Evolutionary conservation across 2,888 invertebrate species (phyloP).

Genomic region (Tetheella fluctuosa): DNA sequence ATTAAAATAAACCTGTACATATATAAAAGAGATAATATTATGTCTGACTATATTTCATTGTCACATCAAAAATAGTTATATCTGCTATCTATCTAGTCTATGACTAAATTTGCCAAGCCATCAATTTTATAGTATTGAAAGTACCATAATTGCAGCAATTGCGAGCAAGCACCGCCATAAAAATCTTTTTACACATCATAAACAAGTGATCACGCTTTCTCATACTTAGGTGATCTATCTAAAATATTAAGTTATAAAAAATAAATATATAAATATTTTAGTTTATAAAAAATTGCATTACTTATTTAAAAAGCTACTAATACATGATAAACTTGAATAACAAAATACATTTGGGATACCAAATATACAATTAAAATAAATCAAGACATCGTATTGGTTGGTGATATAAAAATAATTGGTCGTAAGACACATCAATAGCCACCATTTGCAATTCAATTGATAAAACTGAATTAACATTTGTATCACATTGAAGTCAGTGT

Average conservation of each 20-base stretch:
- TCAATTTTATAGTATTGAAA: not conserved
- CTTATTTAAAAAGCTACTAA: not conserved
- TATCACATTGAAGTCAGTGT: not conserved
- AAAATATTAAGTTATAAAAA: not conserved
- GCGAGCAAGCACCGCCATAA: not conserved
- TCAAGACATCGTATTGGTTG: not conserved
- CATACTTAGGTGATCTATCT: too few relatives aligned
- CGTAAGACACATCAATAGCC: constrained; percentile 6
- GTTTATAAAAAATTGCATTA: too few relatives aligned
- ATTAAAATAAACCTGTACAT: too few relatives aligned
- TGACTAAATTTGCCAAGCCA: not conserved
- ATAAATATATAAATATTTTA: not conserved
- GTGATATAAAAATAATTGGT: constrained; percentile 5
- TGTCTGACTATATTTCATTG: not conserved
- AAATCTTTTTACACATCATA: constrained; percentile 2
- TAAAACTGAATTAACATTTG: not conserved
- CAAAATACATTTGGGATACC: not conserved
- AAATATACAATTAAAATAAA: not conserved
- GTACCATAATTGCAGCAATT: not conserved
- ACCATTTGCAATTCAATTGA: constrained; percentile 6
- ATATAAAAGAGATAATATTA: too few relatives aligned
- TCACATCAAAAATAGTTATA: not conserved
- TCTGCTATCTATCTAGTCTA: not conserved
- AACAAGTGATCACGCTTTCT: not conserved
- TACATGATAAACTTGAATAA: not conserved